Percentiles rank a stretch among this genome's conserved stretches.
These are phyloP conservation scores for Oxyura jamaicensis DNA, from an alignment of 2,113 vertebrate species.

Conservation along the genomic window DNA sequence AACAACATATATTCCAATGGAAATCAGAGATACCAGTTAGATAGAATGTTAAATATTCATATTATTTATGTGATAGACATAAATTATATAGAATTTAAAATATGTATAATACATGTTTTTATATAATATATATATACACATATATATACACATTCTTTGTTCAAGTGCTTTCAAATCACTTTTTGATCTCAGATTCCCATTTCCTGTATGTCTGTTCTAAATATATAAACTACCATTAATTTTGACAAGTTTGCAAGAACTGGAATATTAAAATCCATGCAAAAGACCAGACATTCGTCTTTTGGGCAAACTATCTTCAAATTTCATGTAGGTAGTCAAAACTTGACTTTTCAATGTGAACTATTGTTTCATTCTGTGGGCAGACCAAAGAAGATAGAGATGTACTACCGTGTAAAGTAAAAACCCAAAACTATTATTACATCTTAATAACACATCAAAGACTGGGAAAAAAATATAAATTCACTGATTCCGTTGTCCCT, in stretches of 20 bases:
- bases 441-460: constrained; percentile 2
- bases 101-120: background rate
- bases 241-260: background rate
- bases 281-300: background rate
- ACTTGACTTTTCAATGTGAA: constrained; percentile 25
- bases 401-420: background rate
- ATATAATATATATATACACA: background rate
- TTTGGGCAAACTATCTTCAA: background rate
- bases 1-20: background rate
- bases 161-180: background rate
- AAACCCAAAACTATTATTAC: background rate
- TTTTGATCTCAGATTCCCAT: background rate
- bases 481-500: constrained; percentile 18
- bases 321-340: constrained; percentile 27
- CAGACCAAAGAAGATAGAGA: background rate
- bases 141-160: background rate
- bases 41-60: background rate
- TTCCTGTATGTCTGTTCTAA: background rate
- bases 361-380: background rate
- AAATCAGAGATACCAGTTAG: background rate
- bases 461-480: background rate
- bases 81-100: background rate
- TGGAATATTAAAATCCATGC: background rate
- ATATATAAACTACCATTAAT: background rate
- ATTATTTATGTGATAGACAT: background rate